Percentiles rank a stretch among this genome's conserved stretches.
Evolutionary conservation across 1,140 invertebrate genomes (phyloP).

Genomic region (Leptoteleia sp.): DNA sequence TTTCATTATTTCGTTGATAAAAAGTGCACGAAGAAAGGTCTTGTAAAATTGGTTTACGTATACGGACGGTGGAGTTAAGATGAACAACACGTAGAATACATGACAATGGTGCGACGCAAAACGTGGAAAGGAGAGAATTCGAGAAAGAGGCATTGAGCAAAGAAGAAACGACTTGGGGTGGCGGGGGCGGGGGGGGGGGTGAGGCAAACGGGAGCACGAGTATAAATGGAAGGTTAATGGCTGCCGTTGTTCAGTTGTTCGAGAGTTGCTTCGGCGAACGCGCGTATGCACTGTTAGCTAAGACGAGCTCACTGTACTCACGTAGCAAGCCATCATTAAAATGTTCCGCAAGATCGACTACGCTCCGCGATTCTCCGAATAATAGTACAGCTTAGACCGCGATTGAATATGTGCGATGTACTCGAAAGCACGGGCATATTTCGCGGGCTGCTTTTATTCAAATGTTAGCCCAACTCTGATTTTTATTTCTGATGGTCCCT

Average conservation of each 20-base stretch:
- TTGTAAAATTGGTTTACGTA: conserved; percentile 53
- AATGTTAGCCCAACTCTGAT: background rate
- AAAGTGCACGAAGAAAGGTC: conserved; percentile 34
- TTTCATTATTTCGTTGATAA: conserved; percentile 55
- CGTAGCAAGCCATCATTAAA: conserved; percentile 80
- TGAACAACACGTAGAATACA: conserved; percentile 55
- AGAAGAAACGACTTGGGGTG: conserved; percentile 10
- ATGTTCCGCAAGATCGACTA: conserved; percentile 80
- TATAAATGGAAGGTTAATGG: conserved; percentile 64
- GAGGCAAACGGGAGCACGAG: conserved; percentile 13
- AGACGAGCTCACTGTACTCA: conserved; percentile 71
- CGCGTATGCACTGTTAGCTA: conserved; percentile 72
- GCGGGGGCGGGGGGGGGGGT: background rate
- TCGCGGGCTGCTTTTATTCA: conserved; percentile 13
- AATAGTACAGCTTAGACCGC: conserved; percentile 68
- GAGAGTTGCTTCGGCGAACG: conserved; percentile 74
- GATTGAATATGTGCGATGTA: conserved; percentile 55
- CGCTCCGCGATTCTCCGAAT: conserved; percentile 68
- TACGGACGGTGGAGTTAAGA: conserved; percentile 40
- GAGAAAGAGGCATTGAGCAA: conserved; percentile 27
- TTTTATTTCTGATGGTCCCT: background rate
- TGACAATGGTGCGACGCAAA: conserved; percentile 46
- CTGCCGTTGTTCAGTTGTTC: conserved; percentile 73
- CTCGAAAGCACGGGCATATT: conserved; percentile 49
- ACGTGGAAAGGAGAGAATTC: conserved; percentile 43